Base-by-base conservation (phyloP, 1,140 invertebrate species). In the Conus ventricosus region DNA sequence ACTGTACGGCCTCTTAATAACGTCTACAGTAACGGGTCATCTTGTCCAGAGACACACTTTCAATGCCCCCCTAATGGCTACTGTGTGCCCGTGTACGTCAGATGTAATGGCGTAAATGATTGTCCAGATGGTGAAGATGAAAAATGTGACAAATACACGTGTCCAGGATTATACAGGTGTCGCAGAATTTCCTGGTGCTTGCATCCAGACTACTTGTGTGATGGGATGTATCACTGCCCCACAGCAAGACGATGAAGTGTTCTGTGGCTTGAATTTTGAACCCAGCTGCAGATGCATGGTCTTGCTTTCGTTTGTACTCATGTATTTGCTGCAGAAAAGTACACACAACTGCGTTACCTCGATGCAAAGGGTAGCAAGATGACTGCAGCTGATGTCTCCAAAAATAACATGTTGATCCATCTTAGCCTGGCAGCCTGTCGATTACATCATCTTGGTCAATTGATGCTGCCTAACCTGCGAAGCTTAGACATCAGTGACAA, bases 401-500 rank as follows among this genome's bases (percentile, higher is more conserved):
- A 80, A 8, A 80, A 80, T 53, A 80, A 39, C 7, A 39, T 80
- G 78, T n/a, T 80, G 25, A 53, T 80, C 27, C 78, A 53, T 80
- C 78, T 80, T 80, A 39, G 27, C 23, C 27, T 80, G 27, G 78
- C 78, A 53, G 11, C 27, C 27, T 80, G 78, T 39, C 78, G 5
- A 0, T 53, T 80, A 13, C 11, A 15, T 51, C 8, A 53, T 80
- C 8, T 80, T 51, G 55, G 13, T n/a, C 11, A 80, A 53, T 11
- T 88, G 23, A n/a, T 13, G 4, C 83, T 71, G 25, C 25, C 78
- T 53, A 88, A 88, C 80, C 60, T 88, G 13, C 67, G 57, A 78
- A 85, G 60, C 53, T 75, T 88, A 3, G 84, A 88, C 51, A 5
- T 78, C 25, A 88, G 88, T 23, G 3, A 67, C 55, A 88, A 88